Evolutionary conservation across 1,140 invertebrate genomes (phyloP), one percentile per base, ranked within the genome.

Genomic region (Palaemon carinicauda): DNA sequence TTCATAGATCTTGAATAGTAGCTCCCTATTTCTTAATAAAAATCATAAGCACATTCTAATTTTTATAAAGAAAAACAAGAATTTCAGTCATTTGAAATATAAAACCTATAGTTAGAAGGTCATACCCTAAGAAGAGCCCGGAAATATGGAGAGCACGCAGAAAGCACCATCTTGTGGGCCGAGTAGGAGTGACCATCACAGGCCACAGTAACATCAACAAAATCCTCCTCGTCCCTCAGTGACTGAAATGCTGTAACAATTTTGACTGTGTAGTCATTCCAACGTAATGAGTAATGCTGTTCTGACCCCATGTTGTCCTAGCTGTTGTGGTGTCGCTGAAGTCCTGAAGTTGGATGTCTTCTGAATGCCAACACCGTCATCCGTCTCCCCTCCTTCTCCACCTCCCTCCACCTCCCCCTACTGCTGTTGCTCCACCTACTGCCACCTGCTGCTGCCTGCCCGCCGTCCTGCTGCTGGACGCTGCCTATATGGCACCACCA

Each of bases 121-220:
- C 82, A 78, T 87, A 90, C 90, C 87, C 89, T 90, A 31, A 90
- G 80, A 56, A 92, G 89, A 75, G 90, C 88, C 69, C 90, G 89
- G 88, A 97, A 96, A 91, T 96, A 96, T 89, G 94, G 94, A 89
- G 95, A 96, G 90, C 96, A 96, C 3, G 96, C 95, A 0, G 95
- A 96, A 2, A 96, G 92, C n/a, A 97, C 93, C 93, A 96, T 95
- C 93, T 95, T 96, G 90, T 97, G 96, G 33, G 96, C 96, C 78
- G 91, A 91, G 80, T 91, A 87, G 91, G 94, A 94, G 80, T 94
- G 94, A 82, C 96, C 96, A 90, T 97, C 96, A 90, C 96, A 96
- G 90, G 95, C 96, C 81, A 97, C 92, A 51, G 96, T 97, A 7
- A 97, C 96, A 93, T 97, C 96, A 71, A 96, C 95, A 82, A 97